Conservation (phyloP, 2,797 vertebrate species). For the Rhadinocentrus ornatus region DNA sequence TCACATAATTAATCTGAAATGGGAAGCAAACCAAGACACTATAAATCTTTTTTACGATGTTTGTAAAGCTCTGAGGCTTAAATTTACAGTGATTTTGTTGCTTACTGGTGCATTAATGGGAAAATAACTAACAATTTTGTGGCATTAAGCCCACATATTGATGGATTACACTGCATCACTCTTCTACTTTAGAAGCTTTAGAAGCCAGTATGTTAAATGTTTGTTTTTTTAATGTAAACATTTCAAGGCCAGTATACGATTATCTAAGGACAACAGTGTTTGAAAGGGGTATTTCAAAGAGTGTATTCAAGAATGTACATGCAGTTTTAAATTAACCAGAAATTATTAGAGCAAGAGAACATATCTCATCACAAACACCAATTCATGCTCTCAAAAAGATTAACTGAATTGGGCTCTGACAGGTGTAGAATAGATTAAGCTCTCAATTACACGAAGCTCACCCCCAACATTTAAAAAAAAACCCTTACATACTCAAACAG, state of each 20-base stretch:
- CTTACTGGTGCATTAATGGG: neutral
- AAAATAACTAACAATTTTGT: neutral
- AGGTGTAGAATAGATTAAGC: conserved; percentile 10
- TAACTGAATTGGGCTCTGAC: conserved; percentile 1
- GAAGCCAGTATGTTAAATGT: neutral
- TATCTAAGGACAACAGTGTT: neutral
- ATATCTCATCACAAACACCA: neutral
- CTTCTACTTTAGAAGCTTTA: neutral
- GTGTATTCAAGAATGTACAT: neutral
- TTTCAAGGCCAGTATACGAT: too few species aligned
- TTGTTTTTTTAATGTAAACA: neutral
- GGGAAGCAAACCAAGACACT: neutral
- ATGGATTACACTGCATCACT: conserved; percentile 1
- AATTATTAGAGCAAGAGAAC: neutral
- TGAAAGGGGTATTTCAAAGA: neutral
- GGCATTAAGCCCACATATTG: neutral
- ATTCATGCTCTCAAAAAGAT: neutral
- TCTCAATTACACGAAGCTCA: conserved; percentile 3
- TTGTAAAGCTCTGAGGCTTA: neutral
- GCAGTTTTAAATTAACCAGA: neutral
- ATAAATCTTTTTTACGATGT: neutral
- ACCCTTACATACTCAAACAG: conserved; percentile 19
- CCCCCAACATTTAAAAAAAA: conserved; percentile 1
- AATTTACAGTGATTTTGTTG: neutral
- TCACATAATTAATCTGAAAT: neutral